Evolutionary conservation across 2,113 vertebrate species (phyloP).

Genomic region (Xyliphius kryptos): DNA sequence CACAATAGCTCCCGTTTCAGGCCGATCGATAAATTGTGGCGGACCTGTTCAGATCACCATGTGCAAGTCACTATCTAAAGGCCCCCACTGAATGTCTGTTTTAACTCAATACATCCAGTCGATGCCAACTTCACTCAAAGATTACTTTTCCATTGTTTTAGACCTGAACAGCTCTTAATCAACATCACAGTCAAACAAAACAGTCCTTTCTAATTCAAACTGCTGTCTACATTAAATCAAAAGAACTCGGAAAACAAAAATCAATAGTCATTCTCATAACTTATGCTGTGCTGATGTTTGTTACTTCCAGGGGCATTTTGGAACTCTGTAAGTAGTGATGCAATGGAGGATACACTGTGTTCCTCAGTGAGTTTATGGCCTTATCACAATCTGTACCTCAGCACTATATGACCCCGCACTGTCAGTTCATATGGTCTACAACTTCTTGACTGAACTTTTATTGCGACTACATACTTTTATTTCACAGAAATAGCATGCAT

Average conservation of each 20-base stretch:
- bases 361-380: too few species aligned
- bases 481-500: too few species aligned
- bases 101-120: conserved; percentile 11
- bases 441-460: too few species aligned
- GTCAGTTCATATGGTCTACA: too few species aligned
- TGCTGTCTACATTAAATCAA: background rate
- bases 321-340: too few species aligned
- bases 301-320: too few species aligned
- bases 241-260: conserved; percentile 5
- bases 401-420: too few species aligned
- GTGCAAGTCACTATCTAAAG: background rate
- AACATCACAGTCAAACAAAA: conserved; percentile 10
- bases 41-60: conserved; percentile 7
- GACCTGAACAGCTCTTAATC: conserved; percentile 2
- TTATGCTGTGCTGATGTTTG: too few species aligned
- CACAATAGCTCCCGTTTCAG: background rate
- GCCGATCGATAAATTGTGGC: background rate
- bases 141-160: conserved; percentile 1
- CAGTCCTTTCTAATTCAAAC: conserved; percentile 8
- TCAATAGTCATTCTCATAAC: background rate
- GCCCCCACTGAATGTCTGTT: conserved; percentile 4
- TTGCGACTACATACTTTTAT: too few species aligned
- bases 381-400: too few species aligned
- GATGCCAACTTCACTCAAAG: conserved; percentile 1
- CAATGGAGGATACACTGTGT: too few species aligned